These are phyloP conservation scores for Ecdyonurus torrentis DNA, from an alignment of 2,888 invertebrate species.

Conservation along the genomic window DNA sequence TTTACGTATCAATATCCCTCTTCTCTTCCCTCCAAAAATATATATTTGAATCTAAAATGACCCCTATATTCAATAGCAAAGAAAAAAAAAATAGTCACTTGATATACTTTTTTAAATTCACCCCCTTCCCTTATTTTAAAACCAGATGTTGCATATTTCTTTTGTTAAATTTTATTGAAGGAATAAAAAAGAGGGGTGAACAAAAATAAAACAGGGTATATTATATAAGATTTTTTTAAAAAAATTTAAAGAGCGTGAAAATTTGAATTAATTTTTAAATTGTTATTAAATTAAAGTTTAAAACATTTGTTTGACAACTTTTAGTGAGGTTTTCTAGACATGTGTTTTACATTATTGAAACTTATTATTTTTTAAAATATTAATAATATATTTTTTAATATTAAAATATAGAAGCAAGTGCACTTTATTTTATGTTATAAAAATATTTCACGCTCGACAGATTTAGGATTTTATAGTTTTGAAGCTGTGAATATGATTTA, in stretches of 20 bases:
- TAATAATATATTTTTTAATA: too few relatives aligned
- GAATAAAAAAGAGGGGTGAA: background rate
- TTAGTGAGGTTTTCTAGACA: background rate
- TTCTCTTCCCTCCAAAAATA: background rate
- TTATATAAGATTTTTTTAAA: background rate
- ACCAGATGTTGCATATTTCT: background rate
- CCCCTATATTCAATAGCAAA: background rate
- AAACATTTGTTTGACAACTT: background rate
- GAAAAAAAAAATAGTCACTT: background rate
- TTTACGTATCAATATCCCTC: background rate
- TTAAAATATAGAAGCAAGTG: background rate
- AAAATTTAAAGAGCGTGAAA: background rate
- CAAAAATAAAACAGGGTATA: too few relatives aligned
- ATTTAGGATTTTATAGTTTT: too few relatives aligned
- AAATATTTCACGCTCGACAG: too few relatives aligned
- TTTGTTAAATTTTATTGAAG: background rate
- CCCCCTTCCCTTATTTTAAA: background rate
- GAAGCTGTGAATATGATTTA: too few relatives aligned
- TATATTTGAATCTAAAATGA: background rate
- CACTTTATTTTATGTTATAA: background rate
- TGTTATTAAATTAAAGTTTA: background rate
- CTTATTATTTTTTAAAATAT: too few relatives aligned
- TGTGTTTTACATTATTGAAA: too few relatives aligned
- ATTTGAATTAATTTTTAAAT: background rate
- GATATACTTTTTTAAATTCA: background rate